These are phyloP conservation scores for Ips nitidus DNA, from an alignment of 1,140 invertebrate genomes.

Conservation along the genomic window DNA sequence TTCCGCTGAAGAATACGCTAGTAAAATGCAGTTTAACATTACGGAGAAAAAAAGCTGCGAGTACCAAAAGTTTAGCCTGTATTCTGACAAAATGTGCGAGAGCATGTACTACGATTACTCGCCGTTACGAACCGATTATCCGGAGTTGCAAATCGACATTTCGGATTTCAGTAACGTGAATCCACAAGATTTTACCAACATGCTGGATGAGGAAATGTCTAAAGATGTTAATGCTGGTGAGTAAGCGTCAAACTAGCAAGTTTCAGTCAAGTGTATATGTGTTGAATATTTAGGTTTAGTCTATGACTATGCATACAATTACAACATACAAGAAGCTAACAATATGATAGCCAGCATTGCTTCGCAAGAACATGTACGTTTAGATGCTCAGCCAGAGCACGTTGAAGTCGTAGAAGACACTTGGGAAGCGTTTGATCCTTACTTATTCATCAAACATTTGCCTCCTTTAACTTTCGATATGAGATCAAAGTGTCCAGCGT, in stretches of 20 bases:
- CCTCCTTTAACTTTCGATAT: constrained; percentile 88
- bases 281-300: constrained; percentile 24
- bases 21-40: constrained; percentile 43
- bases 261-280: background rate
- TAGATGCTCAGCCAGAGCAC: constrained; percentile 56
- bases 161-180: constrained; percentile 50
- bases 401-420: constrained; percentile 61
- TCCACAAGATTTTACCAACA: constrained; percentile 50
- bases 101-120: constrained; percentile 49
- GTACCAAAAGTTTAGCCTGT: constrained; percentile 44
- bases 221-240: constrained; percentile 44
- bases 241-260: background rate
- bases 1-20: constrained; percentile 32
- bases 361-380: constrained; percentile 54
- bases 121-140: constrained; percentile 46
- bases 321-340: constrained; percentile 33
- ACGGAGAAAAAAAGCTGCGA: constrained; percentile 43
- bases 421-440: constrained; percentile 85
- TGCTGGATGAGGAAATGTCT: constrained; percentile 51
- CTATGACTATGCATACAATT: constrained; percentile 49
- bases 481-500: constrained; percentile 80
- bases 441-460: constrained; percentile 88
- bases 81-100: constrained; percentile 50
- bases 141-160: constrained; percentile 48
- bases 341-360: constrained; percentile 43